These are phyloP conservation scores for Urocynchramus pylzowi DNA, from an alignment of 2,113 vertebrate species.

Conservation along the genomic window DNA sequence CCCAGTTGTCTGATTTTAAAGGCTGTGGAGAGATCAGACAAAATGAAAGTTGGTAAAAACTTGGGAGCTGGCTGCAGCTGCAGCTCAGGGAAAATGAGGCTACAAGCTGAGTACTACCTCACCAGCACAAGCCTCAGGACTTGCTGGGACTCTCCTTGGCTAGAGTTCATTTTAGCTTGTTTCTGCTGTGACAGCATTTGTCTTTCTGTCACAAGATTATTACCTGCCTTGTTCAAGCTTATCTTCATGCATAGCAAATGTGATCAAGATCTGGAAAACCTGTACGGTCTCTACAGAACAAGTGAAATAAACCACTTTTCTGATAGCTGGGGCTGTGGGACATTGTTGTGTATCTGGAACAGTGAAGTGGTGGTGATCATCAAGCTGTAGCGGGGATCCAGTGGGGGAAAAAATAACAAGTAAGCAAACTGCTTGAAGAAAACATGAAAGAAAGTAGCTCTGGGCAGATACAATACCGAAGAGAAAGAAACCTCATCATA, in stretches of 20 bases:
- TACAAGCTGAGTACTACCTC: neutral
- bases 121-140: accelerated
- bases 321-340: neutral
- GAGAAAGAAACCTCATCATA: neutral
- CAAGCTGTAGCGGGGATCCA: neutral
- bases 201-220: neutral
- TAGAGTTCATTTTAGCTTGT: neutral
- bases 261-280: neutral
- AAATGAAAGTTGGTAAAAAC: neutral
- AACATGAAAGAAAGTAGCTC: neutral
- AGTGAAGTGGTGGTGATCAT: neutral
- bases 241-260: neutral
- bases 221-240: neutral
- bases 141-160: neutral
- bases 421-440: neutral
- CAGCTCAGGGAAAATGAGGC: neutral
- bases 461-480: neutral
- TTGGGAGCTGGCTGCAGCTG: neutral
- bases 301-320: neutral
- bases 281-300: neutral
- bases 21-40: accelerated
- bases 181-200: neutral
- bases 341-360: neutral
- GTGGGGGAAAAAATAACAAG: neutral
- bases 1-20: neutral